Evolutionary conservation across 2,797 vertebrate species (phyloP), one percentile per base, ranked within the genome.

Genomic region (Linurgus olivaceus): DNA sequence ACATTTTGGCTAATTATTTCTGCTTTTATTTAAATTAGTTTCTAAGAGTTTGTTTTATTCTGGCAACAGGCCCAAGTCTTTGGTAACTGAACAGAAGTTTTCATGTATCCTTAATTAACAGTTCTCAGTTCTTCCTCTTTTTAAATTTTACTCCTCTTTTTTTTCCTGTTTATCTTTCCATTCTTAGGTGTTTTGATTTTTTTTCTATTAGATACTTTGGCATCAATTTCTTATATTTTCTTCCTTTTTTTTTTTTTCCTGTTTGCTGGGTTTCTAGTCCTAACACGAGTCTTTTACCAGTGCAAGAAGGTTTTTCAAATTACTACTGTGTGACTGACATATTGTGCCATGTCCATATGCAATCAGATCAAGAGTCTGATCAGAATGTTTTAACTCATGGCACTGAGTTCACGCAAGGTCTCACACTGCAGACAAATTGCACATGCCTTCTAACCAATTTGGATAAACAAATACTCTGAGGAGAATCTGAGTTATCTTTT

Each of bases 21-120:
- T 95, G 51, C 85, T 96, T 96, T 93, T 84, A 74, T 95, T 94
- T 96, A 96, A 92, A 93, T 94, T 94, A 65, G 75, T 73, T 93
- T 85, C 54, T 80, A 48, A 89, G 50, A 14, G 44, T 78, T 71
- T 71, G 7, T 79, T 96, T 94, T 88, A 31, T 54, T 66, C 84
- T 87, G 84, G 65, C 51, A 89, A 57, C 50, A 92, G 52, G 45
- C 61, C 68, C 47, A 82, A 88, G 52, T 52, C 73, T 91, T 86
- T 79, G 57, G 52, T 90, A 90, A 91, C 61, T 77, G 68, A 57
- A 76, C 55, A 71, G 7, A 70, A 73, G 11, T 48, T 8, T 87
- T 94, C 25, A 37, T 1, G 0, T 59, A 74, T 63, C 31, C 23
- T 75, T 82, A 76, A 70, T 67, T 77, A 79, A 52, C 23, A 68